Percentiles rank a stretch among this genome's conserved stretches.
Conservation (phyloP, 2,113 vertebrate genomes). For the Asarcornis scutulata region DNA sequence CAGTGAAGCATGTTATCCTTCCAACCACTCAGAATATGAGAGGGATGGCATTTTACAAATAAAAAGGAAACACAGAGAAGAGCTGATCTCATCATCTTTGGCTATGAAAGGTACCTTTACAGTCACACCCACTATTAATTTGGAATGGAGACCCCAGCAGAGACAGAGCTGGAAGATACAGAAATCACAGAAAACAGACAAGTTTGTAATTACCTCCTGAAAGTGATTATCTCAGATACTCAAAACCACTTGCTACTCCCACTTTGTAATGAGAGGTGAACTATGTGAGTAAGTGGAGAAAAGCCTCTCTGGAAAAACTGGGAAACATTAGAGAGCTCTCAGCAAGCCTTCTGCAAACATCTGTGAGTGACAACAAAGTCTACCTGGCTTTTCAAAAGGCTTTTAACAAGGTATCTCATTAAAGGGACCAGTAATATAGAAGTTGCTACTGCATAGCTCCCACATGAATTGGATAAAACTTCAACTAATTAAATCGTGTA, state of each 20-base stretch:
- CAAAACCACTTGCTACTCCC: neutral
- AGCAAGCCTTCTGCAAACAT: constrained; percentile 1
- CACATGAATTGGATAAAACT: neutral
- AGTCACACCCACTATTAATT: neutral
- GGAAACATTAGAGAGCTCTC: neutral
- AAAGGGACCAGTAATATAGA: neutral
- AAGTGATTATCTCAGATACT: constrained; percentile 33
- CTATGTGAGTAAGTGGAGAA: neutral
- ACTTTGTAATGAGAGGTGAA: neutral
- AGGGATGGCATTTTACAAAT: neutral
- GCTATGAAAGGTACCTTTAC: neutral
- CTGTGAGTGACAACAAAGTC: neutral
- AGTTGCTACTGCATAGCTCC: neutral
- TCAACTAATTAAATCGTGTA: constrained; percentile 7
- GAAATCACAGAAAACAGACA: constrained; percentile 24
- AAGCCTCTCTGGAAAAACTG: neutral
- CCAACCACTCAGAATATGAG: neutral
- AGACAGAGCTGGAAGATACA: constrained; percentile 18
- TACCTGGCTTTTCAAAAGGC: neutral
- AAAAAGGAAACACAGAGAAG: neutral
- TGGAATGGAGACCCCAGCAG: neutral
- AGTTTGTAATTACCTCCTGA: constrained; percentile 37
- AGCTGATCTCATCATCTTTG: neutral
- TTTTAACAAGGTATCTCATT: constrained; percentile 25
- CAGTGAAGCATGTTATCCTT: neutral